A percentile compares a stretch with the other conserved stretches of the same genome.
Conservation (phyloP, 1,140 invertebrate genomes). For the Onthophagus taurus region DNA sequence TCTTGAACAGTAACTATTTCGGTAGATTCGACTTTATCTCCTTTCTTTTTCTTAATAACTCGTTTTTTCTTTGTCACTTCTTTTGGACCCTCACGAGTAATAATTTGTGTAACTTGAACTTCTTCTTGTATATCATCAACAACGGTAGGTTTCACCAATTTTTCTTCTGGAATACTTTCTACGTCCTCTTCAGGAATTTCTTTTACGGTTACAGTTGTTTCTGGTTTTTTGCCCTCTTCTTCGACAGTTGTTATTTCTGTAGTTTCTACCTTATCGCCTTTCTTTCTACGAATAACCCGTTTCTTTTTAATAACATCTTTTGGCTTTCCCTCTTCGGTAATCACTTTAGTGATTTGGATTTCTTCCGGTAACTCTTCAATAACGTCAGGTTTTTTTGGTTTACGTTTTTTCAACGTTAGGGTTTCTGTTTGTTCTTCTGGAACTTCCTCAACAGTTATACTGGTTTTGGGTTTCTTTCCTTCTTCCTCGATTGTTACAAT, state of each 20-base stretch:
- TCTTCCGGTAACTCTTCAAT: constrained; percentile 24
- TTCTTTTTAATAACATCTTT: constrained; percentile 19
- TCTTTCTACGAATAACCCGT: constrained; percentile 22
- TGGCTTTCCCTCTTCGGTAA: constrained; percentile 29
- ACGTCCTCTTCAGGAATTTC: constrained; percentile 21
- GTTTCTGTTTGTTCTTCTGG: constrained; percentile 20
- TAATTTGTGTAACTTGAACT: constrained; percentile 21
- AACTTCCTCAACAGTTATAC: no score
- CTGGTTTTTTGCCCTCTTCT: constrained; percentile 37
- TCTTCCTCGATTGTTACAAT: constrained; percentile 28
- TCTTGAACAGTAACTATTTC: constrained; percentile 30
- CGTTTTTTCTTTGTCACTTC: constrained; percentile 28
- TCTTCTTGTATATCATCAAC: constrained; percentile 19
- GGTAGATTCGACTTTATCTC: constrained; percentile 27
- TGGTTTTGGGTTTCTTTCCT: constrained; percentile 34
- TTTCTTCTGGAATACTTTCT: constrained; percentile 17
- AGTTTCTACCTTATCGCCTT: constrained; percentile 34
- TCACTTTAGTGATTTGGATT: constrained; percentile 34
- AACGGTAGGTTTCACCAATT: constrained; percentile 17
- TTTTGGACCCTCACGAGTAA: constrained; percentile 34
- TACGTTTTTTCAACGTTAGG: constrained; percentile 29
- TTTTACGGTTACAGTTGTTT: constrained; percentile 29
- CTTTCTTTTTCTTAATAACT: constrained; percentile 21
- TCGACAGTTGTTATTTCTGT: constrained; percentile 40
- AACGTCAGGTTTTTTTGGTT: constrained; percentile 27